Evolutionary conservation across 2,113 vertebrate species (phyloP).

Genomic region (Chionis minor): DNA sequence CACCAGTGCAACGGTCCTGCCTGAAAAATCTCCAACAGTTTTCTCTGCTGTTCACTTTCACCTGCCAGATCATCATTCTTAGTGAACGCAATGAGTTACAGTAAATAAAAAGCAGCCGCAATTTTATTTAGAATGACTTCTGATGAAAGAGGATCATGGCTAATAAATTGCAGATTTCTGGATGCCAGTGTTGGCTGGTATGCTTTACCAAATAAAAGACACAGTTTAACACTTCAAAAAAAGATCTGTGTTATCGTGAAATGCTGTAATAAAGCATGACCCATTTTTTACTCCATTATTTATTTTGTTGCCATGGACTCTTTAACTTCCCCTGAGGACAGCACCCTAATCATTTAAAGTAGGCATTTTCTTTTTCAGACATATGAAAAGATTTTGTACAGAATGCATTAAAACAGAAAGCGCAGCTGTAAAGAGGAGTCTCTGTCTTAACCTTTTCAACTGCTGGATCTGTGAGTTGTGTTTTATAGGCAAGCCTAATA

Average conservation of each 20-base stretch:
- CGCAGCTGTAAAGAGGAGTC: neutral
- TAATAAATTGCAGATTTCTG: neutral
- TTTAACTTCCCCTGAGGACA: slow-evolving; percentile 3
- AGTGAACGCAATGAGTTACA: neutral
- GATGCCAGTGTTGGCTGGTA: neutral
- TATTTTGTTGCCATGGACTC: slow-evolving; percentile 26
- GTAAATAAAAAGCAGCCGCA: slow-evolving; percentile 27
- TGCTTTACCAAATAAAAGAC: slow-evolving; percentile 1
- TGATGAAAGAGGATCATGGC: neutral
- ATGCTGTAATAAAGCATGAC: neutral
- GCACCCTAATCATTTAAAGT: neutral
- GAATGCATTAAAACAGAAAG: neutral
- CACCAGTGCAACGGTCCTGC: neutral
- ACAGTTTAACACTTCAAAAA: slow-evolving; percentile 29
- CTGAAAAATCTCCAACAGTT: neutral
- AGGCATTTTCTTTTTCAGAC: neutral
- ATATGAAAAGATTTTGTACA: neutral
- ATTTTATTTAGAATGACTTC: neutral
- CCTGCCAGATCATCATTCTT: neutral
- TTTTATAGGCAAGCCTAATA: neutral
- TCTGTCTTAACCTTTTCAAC: neutral
- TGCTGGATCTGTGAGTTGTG: neutral
- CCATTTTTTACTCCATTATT: slow-evolving; percentile 18
- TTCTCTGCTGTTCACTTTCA: neutral
- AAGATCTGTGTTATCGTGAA: neutral